These are phyloP conservation scores for Rynchops niger DNA, from an alignment of 2,113 vertebrate species.

Conservation along the genomic window DNA sequence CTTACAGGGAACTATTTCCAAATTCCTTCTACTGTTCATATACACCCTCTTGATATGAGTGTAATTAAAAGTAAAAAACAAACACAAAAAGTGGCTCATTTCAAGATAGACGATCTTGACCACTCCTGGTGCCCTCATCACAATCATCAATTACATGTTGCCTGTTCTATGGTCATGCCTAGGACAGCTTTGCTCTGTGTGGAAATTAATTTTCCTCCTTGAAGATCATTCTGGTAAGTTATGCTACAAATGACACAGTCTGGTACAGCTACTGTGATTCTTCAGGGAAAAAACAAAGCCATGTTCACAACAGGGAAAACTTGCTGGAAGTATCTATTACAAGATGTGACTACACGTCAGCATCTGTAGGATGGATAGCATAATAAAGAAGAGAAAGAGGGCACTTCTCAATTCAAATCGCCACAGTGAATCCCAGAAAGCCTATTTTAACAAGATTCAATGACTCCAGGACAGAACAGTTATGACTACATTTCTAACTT, in stretches of 20 bases:
- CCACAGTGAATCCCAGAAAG: not conserved
- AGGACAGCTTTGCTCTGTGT: not conserved
- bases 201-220: not conserved
- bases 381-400: slow-evolving; percentile 30
- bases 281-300: not conserved
- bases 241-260: not conserved
- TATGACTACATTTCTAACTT: not conserved
- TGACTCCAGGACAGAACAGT: not conserved
- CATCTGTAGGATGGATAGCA: not conserved
- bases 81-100: not conserved
- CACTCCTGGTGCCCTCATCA: not conserved
- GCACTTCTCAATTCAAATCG: not conserved
- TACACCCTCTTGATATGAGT: not conserved
- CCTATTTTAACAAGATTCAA: not conserved
- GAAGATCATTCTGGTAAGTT: not conserved
- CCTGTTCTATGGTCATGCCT: not conserved
- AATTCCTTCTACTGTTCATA: not conserved
- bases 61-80: not conserved
- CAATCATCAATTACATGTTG: not conserved
- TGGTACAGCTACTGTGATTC: not conserved
- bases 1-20: not conserved
- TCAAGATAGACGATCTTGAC: not conserved
- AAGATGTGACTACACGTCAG: not conserved
- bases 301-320: not conserved
- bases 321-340: not conserved